Evolutionary conservation across 2,113 vertebrate genomes (phyloP), one percentile per base, ranked within the genome.

Genomic region (Promerops cafer): DNA sequence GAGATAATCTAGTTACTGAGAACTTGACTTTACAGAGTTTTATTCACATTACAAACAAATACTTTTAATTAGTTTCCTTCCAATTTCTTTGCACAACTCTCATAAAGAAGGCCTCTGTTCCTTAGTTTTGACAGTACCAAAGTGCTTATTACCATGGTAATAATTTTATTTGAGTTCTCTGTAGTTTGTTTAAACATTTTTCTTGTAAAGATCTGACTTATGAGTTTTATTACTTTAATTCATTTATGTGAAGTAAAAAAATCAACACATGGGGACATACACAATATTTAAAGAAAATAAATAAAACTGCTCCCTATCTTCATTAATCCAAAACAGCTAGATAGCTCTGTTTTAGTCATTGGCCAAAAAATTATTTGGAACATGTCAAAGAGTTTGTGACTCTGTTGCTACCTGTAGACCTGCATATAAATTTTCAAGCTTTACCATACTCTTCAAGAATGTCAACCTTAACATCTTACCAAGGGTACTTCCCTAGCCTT

Each of bases 41-140:
- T 57, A 80, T 37, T 90, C 16, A 80, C 66, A 77, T n/a, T 74
- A 50, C 18, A 60, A n/a, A 61, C 79, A 89, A 94, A 54, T 45
- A 22, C 0, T 68, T 77, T 87, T n/a, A 66, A 63, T 47, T 78
- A n/a, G 30, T 69, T 93, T 68, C 5, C 65, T 11, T 23, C 12
- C 1, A 3, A 13, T 76, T 93, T 79, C 17, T 85, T 65, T 87
- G 2, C 19, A 49, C 3, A 71, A 35, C 4, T 69, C 27, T 83
- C 37, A 53, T 76, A 74, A 85, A 79, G 6, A 6, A 69, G 13
- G 13, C 30, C 21, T 85, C 16, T 16, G 7, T 42, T 33, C 7
- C 2, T 31, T 42, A 18, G 49, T 80, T 57, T 83, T 80, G 8
- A 39, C 13, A 45, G 3, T 35, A 24, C 6, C 7, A 45, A 61